A percentile compares a stretch with the other conserved stretches of the same genome.
These are phyloP conservation scores for Hydropotes inermis DNA, from an alignment of 2,113 vertebrate genomes.

Conservation along the genomic window DNA sequence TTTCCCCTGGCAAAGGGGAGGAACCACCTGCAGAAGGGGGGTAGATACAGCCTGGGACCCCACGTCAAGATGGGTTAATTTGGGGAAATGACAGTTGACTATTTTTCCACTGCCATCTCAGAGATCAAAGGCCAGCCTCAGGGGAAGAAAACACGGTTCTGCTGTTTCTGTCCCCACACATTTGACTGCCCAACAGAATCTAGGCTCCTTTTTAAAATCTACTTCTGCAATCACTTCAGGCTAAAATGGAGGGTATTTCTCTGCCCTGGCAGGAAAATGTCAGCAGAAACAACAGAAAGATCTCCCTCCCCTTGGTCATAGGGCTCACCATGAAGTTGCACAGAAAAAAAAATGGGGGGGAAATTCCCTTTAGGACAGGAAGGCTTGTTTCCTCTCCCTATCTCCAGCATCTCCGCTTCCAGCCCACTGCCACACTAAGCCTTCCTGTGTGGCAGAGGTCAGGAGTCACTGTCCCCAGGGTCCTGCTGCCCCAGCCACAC, in stretches of 20 bases:
- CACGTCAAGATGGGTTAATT: not conserved
- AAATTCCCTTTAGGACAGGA: not conserved
- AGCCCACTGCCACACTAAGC: no score
- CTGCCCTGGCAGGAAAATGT: not conserved
- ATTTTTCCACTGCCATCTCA: conserved; percentile 59
- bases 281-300: not conserved
- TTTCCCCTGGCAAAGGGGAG: conserved; percentile 48
- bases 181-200: not conserved
- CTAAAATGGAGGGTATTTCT: not conserved
- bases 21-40: conserved; percentile 69
- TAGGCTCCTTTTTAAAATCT: not conserved
- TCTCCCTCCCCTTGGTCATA: not conserved
- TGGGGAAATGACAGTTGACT: conserved; percentile 72
- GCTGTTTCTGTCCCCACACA: not conserved
- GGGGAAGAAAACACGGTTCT: conserved; percentile 22
- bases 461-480: not conserved
- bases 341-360: not conserved
- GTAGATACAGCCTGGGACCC: not conserved
- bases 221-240: not conserved
- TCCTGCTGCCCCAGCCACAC: not conserved
- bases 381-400: not conserved
- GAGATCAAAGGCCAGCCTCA: conserved; percentile 48
- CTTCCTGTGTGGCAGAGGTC: not conserved
- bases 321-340: not conserved
- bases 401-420: not conserved